Conservation (phyloP, 2,113 vertebrate genomes). For the Lycaon pictus region DNA sequence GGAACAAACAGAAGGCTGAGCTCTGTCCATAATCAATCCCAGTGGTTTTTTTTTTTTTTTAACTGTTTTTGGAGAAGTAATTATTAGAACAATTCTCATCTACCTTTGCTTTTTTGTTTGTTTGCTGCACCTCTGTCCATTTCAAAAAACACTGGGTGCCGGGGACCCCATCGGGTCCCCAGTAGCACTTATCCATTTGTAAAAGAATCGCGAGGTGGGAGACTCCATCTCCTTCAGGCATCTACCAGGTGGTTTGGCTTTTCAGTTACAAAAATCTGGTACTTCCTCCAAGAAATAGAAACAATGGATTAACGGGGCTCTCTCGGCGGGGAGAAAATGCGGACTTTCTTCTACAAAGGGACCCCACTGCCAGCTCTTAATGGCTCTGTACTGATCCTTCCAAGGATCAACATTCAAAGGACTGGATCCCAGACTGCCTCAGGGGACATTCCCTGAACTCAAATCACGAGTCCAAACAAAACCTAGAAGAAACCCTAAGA, state of each 20-base stretch:
- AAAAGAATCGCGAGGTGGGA: neutral
- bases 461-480: slow-evolving; percentile 53
- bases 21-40: neutral
- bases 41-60: neutral
- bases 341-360: slow-evolving; percentile 57
- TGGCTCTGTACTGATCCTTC: slow-evolving; percentile 67
- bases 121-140: neutral
- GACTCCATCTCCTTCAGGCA: slow-evolving; percentile 6
- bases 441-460: slow-evolving; percentile 45
- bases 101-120: neutral
- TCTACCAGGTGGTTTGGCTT: slow-evolving; percentile 59
- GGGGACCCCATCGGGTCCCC: neutral
- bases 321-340: neutral
- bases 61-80: neutral
- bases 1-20: neutral
- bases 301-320: slow-evolving; percentile 27
- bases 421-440: slow-evolving; percentile 53
- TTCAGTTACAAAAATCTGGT: slow-evolving; percentile 61
- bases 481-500: slow-evolving; percentile 7
- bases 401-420: slow-evolving; percentile 53
- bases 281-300: slow-evolving; percentile 55
- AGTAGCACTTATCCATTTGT: neutral
- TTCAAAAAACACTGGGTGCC: neutral
- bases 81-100: neutral
- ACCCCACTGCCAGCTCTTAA: slow-evolving; percentile 47